phyloP scores from a whole-genome alignment of 1,140 invertebrate species.

The Pogonomyrmex barbatus region DNA sequence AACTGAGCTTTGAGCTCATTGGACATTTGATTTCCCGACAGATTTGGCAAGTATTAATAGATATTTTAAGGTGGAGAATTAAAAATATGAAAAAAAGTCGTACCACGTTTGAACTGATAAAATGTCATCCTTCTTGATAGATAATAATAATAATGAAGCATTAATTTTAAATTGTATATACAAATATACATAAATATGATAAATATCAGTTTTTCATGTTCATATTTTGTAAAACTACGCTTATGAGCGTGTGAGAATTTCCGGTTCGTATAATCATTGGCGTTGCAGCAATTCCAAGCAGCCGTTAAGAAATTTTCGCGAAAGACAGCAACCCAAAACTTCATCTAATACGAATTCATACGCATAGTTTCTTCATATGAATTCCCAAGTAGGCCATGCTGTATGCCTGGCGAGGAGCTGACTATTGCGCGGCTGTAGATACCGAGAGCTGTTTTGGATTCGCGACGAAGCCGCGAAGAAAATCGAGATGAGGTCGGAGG shows the following conservation, averaged over 20 bases:
- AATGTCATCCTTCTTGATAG: not conserved
- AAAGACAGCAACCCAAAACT: constrained; percentile 14
- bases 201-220: not conserved
- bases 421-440: constrained; percentile 32
- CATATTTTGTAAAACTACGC: not conserved
- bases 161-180: not conserved
- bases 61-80: not conserved
- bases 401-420: constrained; percentile 13
- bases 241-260: not conserved
- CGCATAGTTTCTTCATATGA: constrained; percentile 70
- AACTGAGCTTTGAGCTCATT: constrained; percentile 31
- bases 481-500: constrained; percentile 58
- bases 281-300: constrained; percentile 37
- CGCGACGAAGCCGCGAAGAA: constrained; percentile 36
- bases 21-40: not conserved
- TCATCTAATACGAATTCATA: constrained; percentile 70
- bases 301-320: constrained; percentile 60
- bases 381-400: constrained; percentile 66
- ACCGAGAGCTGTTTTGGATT: constrained; percentile 65
- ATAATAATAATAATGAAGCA: constrained; percentile 4
- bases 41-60: constrained; percentile 6
- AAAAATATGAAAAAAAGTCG: not conserved
- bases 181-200: not conserved
- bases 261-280: constrained; percentile 13
- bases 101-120: not conserved